Percentiles rank a stretch among this genome's conserved stretches.
Evolutionary conservation across 1,140 invertebrate genomes (phyloP).

Genomic region (Hyles euphorbiae): DNA sequence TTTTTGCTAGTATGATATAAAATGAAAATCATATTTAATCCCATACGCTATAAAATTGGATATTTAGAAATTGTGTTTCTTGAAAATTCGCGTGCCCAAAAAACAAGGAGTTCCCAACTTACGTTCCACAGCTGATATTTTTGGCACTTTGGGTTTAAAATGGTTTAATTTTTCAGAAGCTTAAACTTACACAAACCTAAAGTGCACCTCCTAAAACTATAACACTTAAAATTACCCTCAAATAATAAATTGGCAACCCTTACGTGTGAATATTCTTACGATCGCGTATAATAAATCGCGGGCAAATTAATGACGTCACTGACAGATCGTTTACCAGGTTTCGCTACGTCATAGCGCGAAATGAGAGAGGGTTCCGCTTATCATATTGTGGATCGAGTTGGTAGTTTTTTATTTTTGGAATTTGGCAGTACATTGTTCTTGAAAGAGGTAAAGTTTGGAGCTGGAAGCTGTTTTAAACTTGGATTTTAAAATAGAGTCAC

Average conservation of each 20-base stretch:
- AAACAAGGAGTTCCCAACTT: too few relatives aligned
- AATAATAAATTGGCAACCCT: constrained; percentile 4
- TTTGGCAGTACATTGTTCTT: background rate
- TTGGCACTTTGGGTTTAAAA: too few relatives aligned
- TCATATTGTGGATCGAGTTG: constrained; percentile 5
- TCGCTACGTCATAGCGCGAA: constrained; percentile 59
- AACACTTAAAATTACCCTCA: background rate
- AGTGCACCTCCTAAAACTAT: background rate
- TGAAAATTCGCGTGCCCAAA: too few relatives aligned
- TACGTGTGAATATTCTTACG: constrained; percentile 55
- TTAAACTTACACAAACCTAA: too few relatives aligned
- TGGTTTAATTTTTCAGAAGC: too few relatives aligned
- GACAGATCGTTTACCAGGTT: constrained; percentile 65
- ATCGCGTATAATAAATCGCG: constrained; percentile 62
- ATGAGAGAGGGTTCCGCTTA: constrained; percentile 33
- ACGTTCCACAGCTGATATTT: too few relatives aligned
- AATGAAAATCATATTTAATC: too few relatives aligned
- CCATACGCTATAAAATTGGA: too few relatives aligned
- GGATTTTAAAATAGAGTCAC: too few relatives aligned
- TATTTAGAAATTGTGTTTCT: too few relatives aligned
- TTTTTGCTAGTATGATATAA: too few relatives aligned
- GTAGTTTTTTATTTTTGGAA: background rate
- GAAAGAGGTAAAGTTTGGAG: background rate
- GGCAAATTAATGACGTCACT: constrained; percentile 62
- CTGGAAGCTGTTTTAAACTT: too few relatives aligned